Percentiles rank a stretch among this genome's conserved stretches.
phyloP scores from a whole-genome alignment of 2,888 invertebrate genomes.

The Drosophila helvetica region DNA sequence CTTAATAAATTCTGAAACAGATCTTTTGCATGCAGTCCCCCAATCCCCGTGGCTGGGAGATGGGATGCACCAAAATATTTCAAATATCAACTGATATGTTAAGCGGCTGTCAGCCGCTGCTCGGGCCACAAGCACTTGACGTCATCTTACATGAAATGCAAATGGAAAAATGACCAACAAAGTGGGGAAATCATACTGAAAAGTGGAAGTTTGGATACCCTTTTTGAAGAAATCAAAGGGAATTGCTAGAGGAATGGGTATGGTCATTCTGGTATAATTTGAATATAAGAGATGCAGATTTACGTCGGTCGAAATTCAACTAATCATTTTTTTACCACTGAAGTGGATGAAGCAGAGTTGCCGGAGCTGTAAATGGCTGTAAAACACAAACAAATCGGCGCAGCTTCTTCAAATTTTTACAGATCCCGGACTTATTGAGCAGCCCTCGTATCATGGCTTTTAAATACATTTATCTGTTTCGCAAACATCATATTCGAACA shows the following conservation, averaged over 20 bases:
- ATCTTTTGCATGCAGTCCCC: constrained; percentile 77
- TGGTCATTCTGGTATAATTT: too few relatives aligned
- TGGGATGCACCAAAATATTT: constrained; percentile 52
- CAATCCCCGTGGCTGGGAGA: constrained; percentile 48
- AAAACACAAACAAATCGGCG: too few relatives aligned
- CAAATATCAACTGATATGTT: constrained; percentile 81
- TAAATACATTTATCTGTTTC: not conserved
- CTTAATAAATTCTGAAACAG: constrained; percentile 82
- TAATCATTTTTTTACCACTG: too few relatives aligned
- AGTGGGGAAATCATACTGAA: not conserved
- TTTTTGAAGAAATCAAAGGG: not conserved
- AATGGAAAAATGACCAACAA: constrained; percentile 53
- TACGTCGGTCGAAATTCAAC: too few relatives aligned
- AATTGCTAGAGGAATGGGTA: too few relatives aligned
- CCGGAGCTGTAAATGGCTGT: too few relatives aligned
- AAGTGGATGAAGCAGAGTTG: too few relatives aligned
- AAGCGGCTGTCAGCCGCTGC: constrained; percentile 80
- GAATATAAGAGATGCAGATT: too few relatives aligned
- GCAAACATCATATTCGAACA: not conserved
- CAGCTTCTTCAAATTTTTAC: too few relatives aligned
- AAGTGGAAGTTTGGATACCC: not conserved
- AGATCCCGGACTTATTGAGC: too few relatives aligned
- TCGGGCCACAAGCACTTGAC: constrained; percentile 61
- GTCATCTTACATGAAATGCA: constrained; percentile 79
- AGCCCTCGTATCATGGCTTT: too few relatives aligned